phyloP scores from a whole-genome alignment of 2,888 invertebrate genomes.

The Dryobotodes eremita region DNA sequence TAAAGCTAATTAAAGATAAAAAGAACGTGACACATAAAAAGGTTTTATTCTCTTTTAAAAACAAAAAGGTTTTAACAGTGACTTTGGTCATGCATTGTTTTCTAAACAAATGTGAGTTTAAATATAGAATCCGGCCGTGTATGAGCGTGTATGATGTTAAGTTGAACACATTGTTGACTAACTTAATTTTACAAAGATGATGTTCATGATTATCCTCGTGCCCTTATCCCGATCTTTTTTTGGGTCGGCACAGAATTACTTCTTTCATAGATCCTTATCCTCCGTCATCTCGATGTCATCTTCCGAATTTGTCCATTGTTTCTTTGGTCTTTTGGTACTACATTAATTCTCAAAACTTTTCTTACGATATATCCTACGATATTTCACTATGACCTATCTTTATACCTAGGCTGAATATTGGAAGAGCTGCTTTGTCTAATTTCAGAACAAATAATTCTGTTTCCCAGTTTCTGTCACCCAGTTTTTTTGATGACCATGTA shows the following conservation, averaged over 20 bases:
- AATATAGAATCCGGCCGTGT: slow-evolving; percentile 67
- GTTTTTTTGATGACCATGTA: slow-evolving; percentile 27
- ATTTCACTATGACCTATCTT: background rate
- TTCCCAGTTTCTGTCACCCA: slow-evolving; percentile 23
- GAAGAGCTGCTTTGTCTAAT: background rate
- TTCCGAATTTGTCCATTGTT: background rate
- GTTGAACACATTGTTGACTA: slow-evolving; percentile 13
- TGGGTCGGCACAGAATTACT: background rate
- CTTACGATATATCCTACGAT: background rate
- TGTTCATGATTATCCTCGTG: background rate
- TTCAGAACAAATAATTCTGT: slow-evolving; percentile 8
- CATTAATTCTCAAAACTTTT: background rate
- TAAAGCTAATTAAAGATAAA: slow-evolving; percentile 69
- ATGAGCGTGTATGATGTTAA: slow-evolving; percentile 61
- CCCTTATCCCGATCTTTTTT: background rate
- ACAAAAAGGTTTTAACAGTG: slow-evolving; percentile 69
- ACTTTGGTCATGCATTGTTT: slow-evolving; percentile 85
- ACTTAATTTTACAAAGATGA: slow-evolving; percentile 26
- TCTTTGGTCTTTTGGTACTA: background rate
- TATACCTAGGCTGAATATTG: background rate
- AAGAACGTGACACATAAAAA: slow-evolving; percentile 66
- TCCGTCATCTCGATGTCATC: background rate
- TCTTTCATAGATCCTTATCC: background rate
- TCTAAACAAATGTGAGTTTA: slow-evolving; percentile 80
- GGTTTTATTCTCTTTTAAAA: slow-evolving; percentile 54